A percentile compares a stretch with the other conserved stretches of the same genome.
Conservation (phyloP, 2,113 vertebrate genomes). For the Pollimyrus isidori region DNA sequence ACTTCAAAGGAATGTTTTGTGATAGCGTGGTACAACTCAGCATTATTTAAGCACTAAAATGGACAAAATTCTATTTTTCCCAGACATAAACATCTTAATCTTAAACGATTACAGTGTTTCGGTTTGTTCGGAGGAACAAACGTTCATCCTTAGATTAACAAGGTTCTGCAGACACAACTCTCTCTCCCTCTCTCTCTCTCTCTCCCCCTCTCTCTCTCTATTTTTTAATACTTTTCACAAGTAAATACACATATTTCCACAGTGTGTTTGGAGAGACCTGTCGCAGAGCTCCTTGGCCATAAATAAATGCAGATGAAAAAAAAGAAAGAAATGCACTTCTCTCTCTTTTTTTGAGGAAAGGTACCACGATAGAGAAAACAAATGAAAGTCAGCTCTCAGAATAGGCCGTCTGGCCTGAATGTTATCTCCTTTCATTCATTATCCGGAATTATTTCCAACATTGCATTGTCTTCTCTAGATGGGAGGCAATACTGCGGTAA, state of each 20-base stretch:
- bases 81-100: constrained; percentile 18
- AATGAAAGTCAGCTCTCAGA: background rate
- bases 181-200: background rate
- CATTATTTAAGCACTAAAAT: constrained; percentile 39
- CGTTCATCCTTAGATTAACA: background rate
- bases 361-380: background rate
- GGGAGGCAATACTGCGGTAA: constrained; percentile 53
- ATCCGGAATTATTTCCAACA: constrained; percentile 27
- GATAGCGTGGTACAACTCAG: constrained; percentile 11
- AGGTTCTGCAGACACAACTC: background rate
- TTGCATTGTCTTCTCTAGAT: constrained; percentile 29
- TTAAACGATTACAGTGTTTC: constrained; percentile 18
- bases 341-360: background rate
- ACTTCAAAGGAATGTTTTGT: background rate
- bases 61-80: constrained; percentile 33
- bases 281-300: background rate
- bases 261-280: background rate
- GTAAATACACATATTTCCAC: background rate
- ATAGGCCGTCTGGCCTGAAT: background rate
- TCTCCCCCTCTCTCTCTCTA: too few relatives aligned
- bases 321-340: background rate
- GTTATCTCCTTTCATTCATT: background rate
- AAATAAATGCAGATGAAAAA: background rate
- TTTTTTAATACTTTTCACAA: background rate
- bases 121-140: background rate